Evolutionary conservation across 2,888 invertebrate genomes (phyloP), one percentile per base, ranked within the genome.

Genomic region (Mythimna impura): DNA sequence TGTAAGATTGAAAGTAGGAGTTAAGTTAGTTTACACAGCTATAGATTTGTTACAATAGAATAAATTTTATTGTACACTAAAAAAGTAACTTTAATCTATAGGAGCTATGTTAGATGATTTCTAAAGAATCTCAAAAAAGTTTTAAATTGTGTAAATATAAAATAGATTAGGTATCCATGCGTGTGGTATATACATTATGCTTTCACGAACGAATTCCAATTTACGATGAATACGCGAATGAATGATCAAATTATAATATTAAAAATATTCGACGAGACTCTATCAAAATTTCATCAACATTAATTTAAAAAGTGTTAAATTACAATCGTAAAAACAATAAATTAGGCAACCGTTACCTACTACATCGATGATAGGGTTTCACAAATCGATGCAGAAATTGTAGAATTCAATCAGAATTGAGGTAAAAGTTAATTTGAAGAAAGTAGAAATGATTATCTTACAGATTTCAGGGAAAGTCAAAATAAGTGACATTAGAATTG

Each of bases 231-330:
- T 30, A 40, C n/a, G 61, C n/a, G 2, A 43, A 57, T 79, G 43
- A 57, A 72, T 79, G 57, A 75, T 34, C 62, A 58, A 78, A 71
- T 63, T 57, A 63, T 64, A 50, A 64, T 64, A 58, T 73, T 52
- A 8, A 73, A 65, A 65, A 25, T 36, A 65, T 61, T 57, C 17
- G 30, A 30, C 10, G 36, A 77, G 6, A 63, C 30, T 40, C 52
- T 50, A 55, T 65, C 73, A 50, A 65, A 14, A 66, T 63, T 57
- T 74, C 43, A 63, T 58, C 36, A 52, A 10, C 22, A 52, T 80
- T 65, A 0, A 65, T 62, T 62, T n/a, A 8, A 36, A 57, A 50
- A 80, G 75, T 63, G 57, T 80, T 54, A 80, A 77, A 77, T 58
- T 54, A 40, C 17, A n/a, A 80, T 61, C 34, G 17, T 61, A 81